phyloP scores from a whole-genome alignment of 2,797 vertebrate genomes.

The Vespertilio murinus region DNA sequence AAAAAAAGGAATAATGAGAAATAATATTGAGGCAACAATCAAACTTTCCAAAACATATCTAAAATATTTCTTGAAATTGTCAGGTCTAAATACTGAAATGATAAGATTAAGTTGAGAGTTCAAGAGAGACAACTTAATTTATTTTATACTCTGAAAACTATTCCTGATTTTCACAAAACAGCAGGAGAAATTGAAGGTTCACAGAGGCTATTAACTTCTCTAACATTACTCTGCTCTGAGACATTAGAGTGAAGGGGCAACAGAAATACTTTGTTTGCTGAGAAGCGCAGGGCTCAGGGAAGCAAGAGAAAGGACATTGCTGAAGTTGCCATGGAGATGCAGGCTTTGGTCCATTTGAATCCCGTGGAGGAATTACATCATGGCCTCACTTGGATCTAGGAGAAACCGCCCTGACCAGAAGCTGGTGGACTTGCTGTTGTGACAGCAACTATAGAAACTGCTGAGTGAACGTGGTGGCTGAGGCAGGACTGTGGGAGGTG shows the following conservation, averaged over 20 bases:
- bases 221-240: background rate
- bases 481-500: too few species aligned
- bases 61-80: background rate
- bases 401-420: too few species aligned
- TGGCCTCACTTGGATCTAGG: too few species aligned
- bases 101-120: conserved; percentile 18
- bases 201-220: background rate
- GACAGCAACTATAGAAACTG: too few species aligned
- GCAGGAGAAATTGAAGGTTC: background rate
- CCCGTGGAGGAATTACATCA: too few species aligned
- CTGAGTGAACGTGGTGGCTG: too few species aligned
- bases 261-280: background rate
- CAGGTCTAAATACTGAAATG: background rate
- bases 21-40: background rate
- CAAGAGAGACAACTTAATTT: background rate
- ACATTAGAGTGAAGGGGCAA: background rate
- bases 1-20: background rate
- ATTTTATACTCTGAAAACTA: background rate
- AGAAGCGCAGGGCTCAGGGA: background rate
- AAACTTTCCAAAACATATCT: conserved; percentile 7
- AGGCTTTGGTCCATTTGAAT: too few species aligned
- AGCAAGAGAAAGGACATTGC: background rate
- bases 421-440: too few species aligned
- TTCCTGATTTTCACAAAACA: background rate
- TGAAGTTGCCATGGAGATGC: too few species aligned